Evolutionary conservation across 2,888 invertebrate genomes (phyloP).

Genomic region (Agonopterix subpropinquella): DNA sequence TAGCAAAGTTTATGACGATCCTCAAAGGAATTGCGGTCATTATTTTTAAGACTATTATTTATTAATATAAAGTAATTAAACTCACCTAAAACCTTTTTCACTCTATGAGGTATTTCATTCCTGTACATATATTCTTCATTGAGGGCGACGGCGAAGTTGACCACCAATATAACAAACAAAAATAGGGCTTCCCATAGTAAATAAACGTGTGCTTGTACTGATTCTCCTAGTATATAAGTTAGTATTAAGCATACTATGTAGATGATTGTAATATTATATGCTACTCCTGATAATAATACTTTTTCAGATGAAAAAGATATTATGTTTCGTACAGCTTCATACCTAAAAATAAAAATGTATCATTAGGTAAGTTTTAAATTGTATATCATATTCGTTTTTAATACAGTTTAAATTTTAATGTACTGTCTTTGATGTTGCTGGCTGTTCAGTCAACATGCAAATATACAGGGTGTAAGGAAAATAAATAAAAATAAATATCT

Average conservation of each 20-base stretch:
- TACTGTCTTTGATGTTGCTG: no score
- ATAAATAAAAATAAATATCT: no score
- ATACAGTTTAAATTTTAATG: no score
- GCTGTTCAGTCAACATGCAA: no score
- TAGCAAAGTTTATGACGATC: no score
- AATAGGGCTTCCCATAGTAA: constrained; percentile 64
- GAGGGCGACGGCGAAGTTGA: constrained; percentile 61
- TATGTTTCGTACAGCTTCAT: constrained; percentile 43
- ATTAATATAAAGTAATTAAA: constrained; percentile 4
- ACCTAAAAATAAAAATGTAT: constrained; percentile 34
- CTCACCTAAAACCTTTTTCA: constrained; percentile 64
- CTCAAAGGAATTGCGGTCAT: background rate
- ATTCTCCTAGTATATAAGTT: constrained; percentile 56
- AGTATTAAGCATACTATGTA: constrained; percentile 57
- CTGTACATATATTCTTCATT: constrained; percentile 65
- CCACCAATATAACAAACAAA: constrained; percentile 52
- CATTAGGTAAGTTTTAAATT: background rate
- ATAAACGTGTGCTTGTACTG: constrained; percentile 53
- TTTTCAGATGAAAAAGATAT: constrained; percentile 68
- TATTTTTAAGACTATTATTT: no score
- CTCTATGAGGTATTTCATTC: constrained; percentile 74
- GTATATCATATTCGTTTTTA: no score
- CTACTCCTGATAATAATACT: constrained; percentile 59
- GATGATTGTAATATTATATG: constrained; percentile 57
- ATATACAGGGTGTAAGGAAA: no score